Conservation (phyloP, 2,888 invertebrate genomes). For the Entomobrya multifasciata region DNA sequence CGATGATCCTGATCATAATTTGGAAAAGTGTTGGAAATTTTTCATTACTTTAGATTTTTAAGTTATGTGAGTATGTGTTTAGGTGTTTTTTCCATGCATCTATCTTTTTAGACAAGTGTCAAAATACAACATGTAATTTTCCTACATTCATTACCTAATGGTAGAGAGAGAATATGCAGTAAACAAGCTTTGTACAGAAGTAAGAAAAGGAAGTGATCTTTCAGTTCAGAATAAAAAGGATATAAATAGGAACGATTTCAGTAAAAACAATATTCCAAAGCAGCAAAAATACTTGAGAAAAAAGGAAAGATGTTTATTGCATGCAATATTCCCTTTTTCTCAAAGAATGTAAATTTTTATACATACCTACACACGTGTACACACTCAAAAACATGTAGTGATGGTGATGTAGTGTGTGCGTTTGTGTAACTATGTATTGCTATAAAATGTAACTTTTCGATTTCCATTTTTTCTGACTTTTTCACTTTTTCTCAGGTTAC, state of each 20-base stretch:
- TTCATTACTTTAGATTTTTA: too few relatives aligned
- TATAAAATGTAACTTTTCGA: conserved; percentile 48
- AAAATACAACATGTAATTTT: too few relatives aligned
- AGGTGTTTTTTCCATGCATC: too few relatives aligned
- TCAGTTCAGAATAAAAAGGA: background rate
- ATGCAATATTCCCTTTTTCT: conserved; percentile 27
- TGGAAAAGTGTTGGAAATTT: too few relatives aligned
- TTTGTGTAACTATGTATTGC: background rate
- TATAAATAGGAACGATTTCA: background rate
- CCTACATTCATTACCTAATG: conserved; percentile 17
- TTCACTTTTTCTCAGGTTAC: background rate
- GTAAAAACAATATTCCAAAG: background rate
- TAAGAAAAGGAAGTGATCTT: conserved; percentile 23
- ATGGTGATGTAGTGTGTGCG: background rate
- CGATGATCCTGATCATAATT: too few relatives aligned
- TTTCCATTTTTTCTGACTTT: conserved; percentile 12
- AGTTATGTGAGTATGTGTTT: too few relatives aligned
- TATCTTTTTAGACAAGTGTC: too few relatives aligned
- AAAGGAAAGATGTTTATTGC: conserved; percentile 39
- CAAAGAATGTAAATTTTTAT: conserved; percentile 27
- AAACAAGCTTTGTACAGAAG: conserved; percentile 34
- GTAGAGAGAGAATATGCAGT: background rate
- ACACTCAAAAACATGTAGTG: background rate
- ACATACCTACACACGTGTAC: conserved; percentile 1
- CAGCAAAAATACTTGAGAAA: background rate